Evolutionary conservation across 2,797 vertebrate genomes (phyloP).

Genomic region (Characodon lateralis): DNA sequence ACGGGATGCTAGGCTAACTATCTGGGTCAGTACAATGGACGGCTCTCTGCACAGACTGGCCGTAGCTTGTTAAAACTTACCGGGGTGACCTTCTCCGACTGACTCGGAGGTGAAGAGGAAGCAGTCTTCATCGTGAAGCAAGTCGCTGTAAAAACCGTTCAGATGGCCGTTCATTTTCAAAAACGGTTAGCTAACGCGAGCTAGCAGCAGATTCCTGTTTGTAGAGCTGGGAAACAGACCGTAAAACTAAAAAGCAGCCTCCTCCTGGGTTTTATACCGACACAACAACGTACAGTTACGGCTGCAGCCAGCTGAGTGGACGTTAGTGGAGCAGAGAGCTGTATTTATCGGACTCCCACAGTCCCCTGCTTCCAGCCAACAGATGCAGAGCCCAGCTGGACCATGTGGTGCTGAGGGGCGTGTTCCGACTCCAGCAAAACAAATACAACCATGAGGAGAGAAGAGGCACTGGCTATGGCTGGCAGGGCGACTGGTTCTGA

Average conservation of each 20-base stretch:
- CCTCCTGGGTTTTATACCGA: neutral
- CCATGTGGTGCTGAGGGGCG: conserved; percentile 59
- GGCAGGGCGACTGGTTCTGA: too few relatives aligned
- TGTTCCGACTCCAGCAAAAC: neutral
- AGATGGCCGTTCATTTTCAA: conserved; percentile 87
- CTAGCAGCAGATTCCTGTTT: conserved; percentile 29
- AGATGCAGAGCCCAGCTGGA: conserved; percentile 22
- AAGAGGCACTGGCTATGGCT: neutral
- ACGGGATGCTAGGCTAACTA: conserved; percentile 32
- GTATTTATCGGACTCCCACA: conserved; percentile 24
- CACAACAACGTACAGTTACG: neutral
- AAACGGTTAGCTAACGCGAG: conserved; percentile 29
- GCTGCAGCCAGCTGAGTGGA: neutral
- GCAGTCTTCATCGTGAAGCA: conserved; percentile 84
- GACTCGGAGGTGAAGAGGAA: conserved; percentile 97
- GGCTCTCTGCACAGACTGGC: neutral
- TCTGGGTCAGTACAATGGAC: accelerated
- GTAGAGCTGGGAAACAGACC: neutral
- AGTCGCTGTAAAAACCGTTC: conserved; percentile 86
- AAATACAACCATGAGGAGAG: neutral
- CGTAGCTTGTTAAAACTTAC: conserved; percentile 69
- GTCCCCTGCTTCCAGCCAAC: conserved; percentile 43
- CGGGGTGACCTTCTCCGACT: conserved; percentile 94
- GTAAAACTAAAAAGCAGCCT: neutral
- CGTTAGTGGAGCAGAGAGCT: neutral